Conservation (phyloP, 2,888 invertebrate genomes). For the Ochlodes sylvanus region DNA sequence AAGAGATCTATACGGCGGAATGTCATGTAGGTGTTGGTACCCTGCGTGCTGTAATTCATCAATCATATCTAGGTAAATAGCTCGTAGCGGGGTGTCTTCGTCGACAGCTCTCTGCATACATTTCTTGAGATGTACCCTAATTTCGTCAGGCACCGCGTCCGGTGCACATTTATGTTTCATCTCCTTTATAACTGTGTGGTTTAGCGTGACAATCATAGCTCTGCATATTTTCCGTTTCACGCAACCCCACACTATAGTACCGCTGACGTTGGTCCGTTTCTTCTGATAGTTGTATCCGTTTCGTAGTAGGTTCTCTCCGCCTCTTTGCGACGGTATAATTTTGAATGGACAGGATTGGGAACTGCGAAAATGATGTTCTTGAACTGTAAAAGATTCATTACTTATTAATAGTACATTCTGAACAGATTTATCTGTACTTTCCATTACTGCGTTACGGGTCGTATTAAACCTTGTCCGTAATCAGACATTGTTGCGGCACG, state of each 20-base stretch:
- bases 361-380: no score
- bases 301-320: slow-evolving; percentile 5
- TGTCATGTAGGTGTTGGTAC: not conserved
- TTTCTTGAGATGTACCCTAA: slow-evolving; percentile 10
- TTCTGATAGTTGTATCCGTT: slow-evolving; percentile 9
- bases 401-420: no score
- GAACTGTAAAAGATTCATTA: no score
- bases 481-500: no score
- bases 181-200: slow-evolving; percentile 8
- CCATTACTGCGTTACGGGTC: no score
- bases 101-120: slow-evolving; percentile 3
- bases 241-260: slow-evolving; percentile 2
- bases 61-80: slow-evolving; percentile 4
- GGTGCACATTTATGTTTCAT: not conserved
- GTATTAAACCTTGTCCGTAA: no score
- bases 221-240: slow-evolving; percentile 5
- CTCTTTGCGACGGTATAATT: slow-evolving; percentile 2
- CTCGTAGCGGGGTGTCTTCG: not conserved
- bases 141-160: slow-evolving; percentile 4
- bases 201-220: not conserved
- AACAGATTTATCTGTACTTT: no score
- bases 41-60: not conserved
- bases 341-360: not conserved
- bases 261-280: slow-evolving; percentile 8
- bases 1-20: slow-evolving; percentile 2